phyloP scores from a whole-genome alignment of 2,797 vertebrate species.

The Melanogrammus aeglefinus region DNA sequence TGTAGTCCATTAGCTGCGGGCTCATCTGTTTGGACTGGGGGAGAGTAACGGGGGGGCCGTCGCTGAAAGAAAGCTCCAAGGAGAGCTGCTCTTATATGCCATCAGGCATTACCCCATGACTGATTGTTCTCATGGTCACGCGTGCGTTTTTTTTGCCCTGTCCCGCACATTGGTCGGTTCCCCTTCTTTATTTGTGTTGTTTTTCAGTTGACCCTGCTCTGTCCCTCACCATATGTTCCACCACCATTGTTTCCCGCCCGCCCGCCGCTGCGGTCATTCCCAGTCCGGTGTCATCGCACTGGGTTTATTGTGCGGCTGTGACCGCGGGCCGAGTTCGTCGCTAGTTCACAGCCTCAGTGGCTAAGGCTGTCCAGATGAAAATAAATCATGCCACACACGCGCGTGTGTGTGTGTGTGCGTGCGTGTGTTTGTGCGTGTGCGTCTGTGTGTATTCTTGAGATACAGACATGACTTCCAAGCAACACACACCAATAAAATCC shows the following conservation, averaged over 20 bases:
- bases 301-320: neutral
- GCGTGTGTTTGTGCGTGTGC: neutral
- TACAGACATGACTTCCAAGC: neutral
- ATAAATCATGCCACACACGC: conserved; percentile 1
- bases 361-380: neutral
- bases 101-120: neutral
- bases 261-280: neutral
- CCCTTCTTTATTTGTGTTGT: neutral
- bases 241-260: neutral
- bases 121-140: neutral
- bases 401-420: neutral
- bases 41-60: neutral
- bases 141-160: neutral
- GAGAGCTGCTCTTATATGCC: conserved; percentile 2
- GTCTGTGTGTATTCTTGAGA: neutral
- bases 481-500: neutral
- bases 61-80: neutral
- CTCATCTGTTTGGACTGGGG: neutral
- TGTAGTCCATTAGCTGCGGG: neutral
- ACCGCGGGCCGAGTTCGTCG: neutral
- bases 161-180: neutral
- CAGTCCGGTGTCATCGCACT: neutral
- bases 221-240: neutral
- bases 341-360: conserved; percentile 19
- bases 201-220: neutral